Base-by-base conservation (phyloP, 2,888 invertebrate genomes). In the Acrocera orbiculus region DNA sequence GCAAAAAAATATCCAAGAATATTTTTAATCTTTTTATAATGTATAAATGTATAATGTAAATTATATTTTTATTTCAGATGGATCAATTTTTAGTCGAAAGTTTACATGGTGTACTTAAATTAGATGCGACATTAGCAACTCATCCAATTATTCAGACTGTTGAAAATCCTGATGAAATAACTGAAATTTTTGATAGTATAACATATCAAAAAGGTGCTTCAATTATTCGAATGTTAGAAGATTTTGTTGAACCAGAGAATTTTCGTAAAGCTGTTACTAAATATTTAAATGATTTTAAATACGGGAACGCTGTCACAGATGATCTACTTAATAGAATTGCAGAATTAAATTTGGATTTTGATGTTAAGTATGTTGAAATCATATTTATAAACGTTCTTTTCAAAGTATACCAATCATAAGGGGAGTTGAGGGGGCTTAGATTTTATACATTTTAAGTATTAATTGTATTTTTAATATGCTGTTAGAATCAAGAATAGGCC, bases 181-280 rank as follows among this genome's bases (percentile, higher is more conserved):
- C 82, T 0, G 79, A 86, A 43, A 76, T 90, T 35, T 93, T 93
- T 53, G 92, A 93, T 55, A 59, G 69, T 0, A 92, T 95, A 40
- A 85, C 90, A 0, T 95, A 95, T 51, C 75, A 72, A 41, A 93
- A 93, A 79, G 89, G 89, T n/a, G 75, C 86, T 0, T 75, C 87
- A 1, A 62, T 92, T 6, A 67, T 93, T 33, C 66, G 89, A 32
- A 92, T 93, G 92, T 56, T 92, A 45, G 85, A 90, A 56, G 67
- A 74, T 30, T 78, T 86, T 41, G 70, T 87, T 30, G 47, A 51
- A 0, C 64, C 68, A 25, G 69, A 72, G 4, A 65, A 65, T 22
- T 90, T 93, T 58, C 70, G 72, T 34, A 59, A 60, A 11, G 83
- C 76, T 1, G 73, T 87, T 1, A 70, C 72, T 4, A 69, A 69